phyloP scores from a whole-genome alignment of 2,113 vertebrate species.

The Emydocephalus ijimae region DNA sequence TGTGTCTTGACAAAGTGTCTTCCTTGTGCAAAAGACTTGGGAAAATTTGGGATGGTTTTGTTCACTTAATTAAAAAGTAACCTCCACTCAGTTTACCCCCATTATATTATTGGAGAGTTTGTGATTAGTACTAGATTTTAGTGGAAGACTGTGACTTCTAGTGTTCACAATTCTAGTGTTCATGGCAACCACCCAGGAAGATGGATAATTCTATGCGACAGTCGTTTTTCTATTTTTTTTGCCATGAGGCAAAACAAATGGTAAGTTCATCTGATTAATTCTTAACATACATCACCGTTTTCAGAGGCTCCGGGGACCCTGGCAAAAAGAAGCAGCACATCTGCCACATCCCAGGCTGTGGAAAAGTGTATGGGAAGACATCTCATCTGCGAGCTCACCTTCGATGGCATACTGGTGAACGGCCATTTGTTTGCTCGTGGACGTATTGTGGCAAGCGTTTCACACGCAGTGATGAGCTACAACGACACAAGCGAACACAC shows the following conservation, averaged over 20 bases:
- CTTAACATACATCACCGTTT: neutral
- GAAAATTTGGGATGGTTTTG: neutral
- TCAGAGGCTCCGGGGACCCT: constrained; percentile 78
- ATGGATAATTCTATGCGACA: neutral
- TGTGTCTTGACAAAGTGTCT: neutral
- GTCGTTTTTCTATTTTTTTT: neutral
- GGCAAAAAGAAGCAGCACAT: constrained; percentile 98
- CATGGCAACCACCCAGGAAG: neutral
- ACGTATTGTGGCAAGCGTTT: constrained; percentile 93
- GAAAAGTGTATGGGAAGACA: constrained; percentile 94
- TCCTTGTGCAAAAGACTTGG: neutral
- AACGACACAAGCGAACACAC: constrained; percentile 95
- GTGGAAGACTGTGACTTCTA: neutral
- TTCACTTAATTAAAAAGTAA: neutral
- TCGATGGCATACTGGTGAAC: constrained; percentile 94
- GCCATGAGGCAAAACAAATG: neutral
- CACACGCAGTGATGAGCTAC: constrained; percentile 92
- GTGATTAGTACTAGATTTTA: neutral
- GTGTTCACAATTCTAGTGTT: neutral
- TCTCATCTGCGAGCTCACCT: constrained; percentile 92
- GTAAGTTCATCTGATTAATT: neutral
- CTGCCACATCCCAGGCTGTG: constrained; percentile 90
- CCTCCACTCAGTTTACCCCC: neutral
- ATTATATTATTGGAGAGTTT: neutral
- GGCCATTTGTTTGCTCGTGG: constrained; percentile 92